Percentiles rank a stretch among this genome's conserved stretches.
phyloP scores from a whole-genome alignment of 1,140 invertebrate species.

The Drosophila setifemur region DNA sequence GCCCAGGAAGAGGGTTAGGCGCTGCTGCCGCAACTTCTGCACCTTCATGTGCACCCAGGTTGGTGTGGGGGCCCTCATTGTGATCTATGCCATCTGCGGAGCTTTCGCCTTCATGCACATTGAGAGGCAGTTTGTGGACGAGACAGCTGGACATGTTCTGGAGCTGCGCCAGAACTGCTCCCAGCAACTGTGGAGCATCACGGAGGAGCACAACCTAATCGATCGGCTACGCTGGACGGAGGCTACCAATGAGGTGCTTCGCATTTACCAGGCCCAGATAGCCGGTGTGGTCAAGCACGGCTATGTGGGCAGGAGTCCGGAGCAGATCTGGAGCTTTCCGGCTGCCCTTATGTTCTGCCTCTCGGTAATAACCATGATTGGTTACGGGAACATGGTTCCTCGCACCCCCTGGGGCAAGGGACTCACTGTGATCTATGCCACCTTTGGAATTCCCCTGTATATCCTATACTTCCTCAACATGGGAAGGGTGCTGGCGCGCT shows the following conservation, averaged over 20 bases:
- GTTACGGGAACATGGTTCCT: constrained; percentile 97
- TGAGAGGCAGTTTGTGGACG: constrained; percentile 88
- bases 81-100: constrained; percentile 96
- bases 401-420: constrained; percentile 95
- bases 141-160: constrained; percentile 83
- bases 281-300: constrained; percentile 87
- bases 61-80: constrained; percentile 96
- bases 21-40: constrained; percentile 92
- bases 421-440: constrained; percentile 95
- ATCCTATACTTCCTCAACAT: constrained; percentile 95
- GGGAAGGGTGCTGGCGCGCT: constrained; percentile 91
- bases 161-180: constrained; percentile 84
- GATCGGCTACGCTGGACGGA: constrained; percentile 88
- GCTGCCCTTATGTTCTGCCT: constrained; percentile 93
- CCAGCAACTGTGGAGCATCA: constrained; percentile 88
- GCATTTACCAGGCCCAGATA: constrained; percentile 88
- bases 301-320: constrained; percentile 88
- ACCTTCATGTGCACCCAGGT: constrained; percentile 97
- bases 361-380: constrained; percentile 95
- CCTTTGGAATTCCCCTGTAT: constrained; percentile 97
- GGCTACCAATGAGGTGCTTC: constrained; percentile 87
- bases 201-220: constrained; percentile 88
- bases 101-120: constrained; percentile 95
- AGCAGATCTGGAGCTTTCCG: constrained; percentile 92
- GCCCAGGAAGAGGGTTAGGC: constrained; percentile 85